Evolutionary conservation across 92 coral and sea anemone species (phyloP), one percentile per base, ranked within the genome.

Genomic region (Isaurus tuberculatus): DNA sequence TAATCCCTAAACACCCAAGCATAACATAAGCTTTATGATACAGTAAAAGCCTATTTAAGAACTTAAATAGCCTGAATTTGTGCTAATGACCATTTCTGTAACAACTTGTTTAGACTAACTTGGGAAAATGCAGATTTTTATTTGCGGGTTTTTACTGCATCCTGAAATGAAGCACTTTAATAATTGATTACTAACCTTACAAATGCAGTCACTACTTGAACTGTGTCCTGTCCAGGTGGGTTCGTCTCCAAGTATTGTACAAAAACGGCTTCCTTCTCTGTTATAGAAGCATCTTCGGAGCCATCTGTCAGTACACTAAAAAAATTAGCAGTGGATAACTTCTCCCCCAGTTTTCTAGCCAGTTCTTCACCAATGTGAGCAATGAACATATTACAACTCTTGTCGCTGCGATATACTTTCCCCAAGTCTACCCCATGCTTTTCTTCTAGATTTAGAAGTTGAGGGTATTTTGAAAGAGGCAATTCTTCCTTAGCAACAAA

Each of bases 241-340:
- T 83, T 89, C 33, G 63, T 86, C n/a, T 92, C 92, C 78, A 92
- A 71, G 88, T 80, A 85, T 83, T 89, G 91, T 57, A 87, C 92
- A 84, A 92, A 92, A 37, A 92, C 88, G 66, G 92, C 92, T 85
- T 86, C 84, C 58, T 89, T 92, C 86, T 89, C 95, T 6, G 86
- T 23, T 28, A 83, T 77, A 19, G 92, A 89, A 31, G 87, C 91
- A 86, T 91, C 95, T 46, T 80, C 87, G 11, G 91, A 92, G 61
- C 91, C 91, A 80, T 92, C 92, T 64, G 91, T 77, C 53, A 92
- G 90, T 11, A 89, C 95, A 81, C 95, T 92, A 33, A 82, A 92
- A 87, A 92, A 92, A 28, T 89, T 84, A 73, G 78, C 88, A 27
- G 17, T 89, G 43, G 89, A 68, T 75, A 89, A 53, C 79, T 89